Conservation (phyloP, 2,888 invertebrate genomes). For the Tenthredo scrophulariae region DNA sequence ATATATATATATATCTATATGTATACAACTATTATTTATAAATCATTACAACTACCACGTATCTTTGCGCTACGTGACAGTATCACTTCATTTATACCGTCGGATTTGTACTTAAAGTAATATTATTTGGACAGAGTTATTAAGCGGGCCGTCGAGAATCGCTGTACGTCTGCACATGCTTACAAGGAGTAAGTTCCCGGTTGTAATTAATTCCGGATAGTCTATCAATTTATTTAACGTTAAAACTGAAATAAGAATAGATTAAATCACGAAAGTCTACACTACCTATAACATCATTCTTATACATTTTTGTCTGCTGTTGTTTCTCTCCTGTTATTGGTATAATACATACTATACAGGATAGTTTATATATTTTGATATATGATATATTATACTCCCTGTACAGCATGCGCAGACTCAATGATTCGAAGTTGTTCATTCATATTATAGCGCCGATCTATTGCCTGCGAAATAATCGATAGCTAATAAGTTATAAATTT, state of each 20-base stretch:
- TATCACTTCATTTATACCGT: conserved; percentile 33
- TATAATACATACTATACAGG: conserved; percentile 12
- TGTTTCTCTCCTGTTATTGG: not conserved
- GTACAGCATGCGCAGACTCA: not conserved
- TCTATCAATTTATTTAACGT: conserved; percentile 33
- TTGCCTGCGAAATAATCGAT: conserved; percentile 55
- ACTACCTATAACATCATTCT: not conserved
- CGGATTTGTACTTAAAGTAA: conserved; percentile 56
- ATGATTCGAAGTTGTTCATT: not conserved
- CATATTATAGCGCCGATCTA: not conserved
- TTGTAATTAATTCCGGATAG: not conserved
- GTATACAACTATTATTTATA: conserved; percentile 4
- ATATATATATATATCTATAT: conserved; percentile 8
- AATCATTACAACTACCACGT: conserved; percentile 12
- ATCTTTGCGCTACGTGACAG: not conserved
- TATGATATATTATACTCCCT: not conserved
- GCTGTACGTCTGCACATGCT: not conserved
- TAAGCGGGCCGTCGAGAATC: conserved; percentile 1
- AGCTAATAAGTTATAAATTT: conserved; percentile 55
- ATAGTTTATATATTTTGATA: not conserved
- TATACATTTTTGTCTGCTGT: not conserved
- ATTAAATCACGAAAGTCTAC: not conserved
- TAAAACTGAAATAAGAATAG: not conserved
- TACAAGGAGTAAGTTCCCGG: not conserved
- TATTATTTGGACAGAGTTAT: conserved; percentile 58